Evolutionary conservation across 2,113 vertebrate species (phyloP).

Genomic region (Pseudonaja textilis): DNA sequence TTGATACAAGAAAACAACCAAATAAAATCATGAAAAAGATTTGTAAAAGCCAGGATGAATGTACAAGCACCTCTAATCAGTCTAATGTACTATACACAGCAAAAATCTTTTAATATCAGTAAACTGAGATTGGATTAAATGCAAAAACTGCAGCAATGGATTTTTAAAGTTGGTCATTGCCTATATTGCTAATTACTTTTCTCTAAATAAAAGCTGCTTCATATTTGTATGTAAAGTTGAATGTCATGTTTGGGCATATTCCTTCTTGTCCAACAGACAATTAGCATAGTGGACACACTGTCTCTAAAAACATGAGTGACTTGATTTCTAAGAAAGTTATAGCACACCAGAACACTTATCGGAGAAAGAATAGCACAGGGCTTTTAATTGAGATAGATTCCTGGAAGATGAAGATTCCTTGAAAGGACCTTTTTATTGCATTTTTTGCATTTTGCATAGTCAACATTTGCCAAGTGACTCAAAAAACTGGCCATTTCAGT

Average conservation of each 20-base stretch:
- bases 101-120: background rate
- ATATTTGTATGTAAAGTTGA: background rate
- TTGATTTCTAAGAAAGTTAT: background rate
- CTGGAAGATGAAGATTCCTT: background rate
- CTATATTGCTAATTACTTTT: background rate
- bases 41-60: constrained; percentile 1
- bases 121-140: constrained; percentile 4
- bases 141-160: background rate
- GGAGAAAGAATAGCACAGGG: background rate
- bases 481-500: background rate
- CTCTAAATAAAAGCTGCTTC: background rate
- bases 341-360: background rate
- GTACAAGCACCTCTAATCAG: background rate
- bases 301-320: no score
- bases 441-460: background rate
- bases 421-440: background rate
- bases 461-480: background rate
- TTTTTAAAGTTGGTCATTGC: background rate
- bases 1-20: background rate
- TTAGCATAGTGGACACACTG: background rate
- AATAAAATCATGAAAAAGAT: background rate
- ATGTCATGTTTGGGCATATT: background rate
- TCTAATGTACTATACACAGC: background rate
- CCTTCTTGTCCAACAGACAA: background rate
- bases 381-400: background rate